phyloP scores from a whole-genome alignment of 2,113 vertebrate genomes.

The Boleophthalmus pectinirostris region DNA sequence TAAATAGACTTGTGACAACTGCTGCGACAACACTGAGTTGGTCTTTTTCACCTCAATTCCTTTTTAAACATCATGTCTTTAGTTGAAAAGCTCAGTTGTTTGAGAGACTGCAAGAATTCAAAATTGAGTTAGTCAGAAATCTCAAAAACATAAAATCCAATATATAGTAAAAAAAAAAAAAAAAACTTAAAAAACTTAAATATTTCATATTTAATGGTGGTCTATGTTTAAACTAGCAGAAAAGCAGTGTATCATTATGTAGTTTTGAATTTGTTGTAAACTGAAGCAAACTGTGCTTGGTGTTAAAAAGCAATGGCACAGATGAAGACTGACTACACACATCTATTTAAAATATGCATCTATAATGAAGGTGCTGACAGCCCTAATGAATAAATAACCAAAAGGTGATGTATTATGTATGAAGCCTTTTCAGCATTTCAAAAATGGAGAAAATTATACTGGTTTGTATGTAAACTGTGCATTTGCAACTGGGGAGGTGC shows the following conservation, averaged over 20 bases:
- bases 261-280: constrained; percentile 45
- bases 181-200: no score
- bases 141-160: neutral
- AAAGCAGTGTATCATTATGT: constrained; percentile 40
- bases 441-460: constrained; percentile 46
- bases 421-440: constrained; percentile 56
- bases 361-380: constrained; percentile 55
- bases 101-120: neutral
- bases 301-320: constrained; percentile 10
- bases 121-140: neutral
- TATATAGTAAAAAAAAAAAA: neutral
- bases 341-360: constrained; percentile 57
- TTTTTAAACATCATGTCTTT: no score
- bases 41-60: no score
- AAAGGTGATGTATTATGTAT: constrained; percentile 67
- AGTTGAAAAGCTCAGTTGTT: neutral
- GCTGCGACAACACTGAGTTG: no score
- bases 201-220: no score
- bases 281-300: constrained; percentile 33
- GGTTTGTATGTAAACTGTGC: constrained; percentile 34
- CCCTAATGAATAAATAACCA: constrained; percentile 73
- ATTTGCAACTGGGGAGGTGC: constrained; percentile 12
- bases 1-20: no score
- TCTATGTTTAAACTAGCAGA: neutral
- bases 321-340: constrained; percentile 27